Percentiles rank a stretch among this genome's conserved stretches.
Evolutionary conservation across 1,140 invertebrate genomes (phyloP).

Genomic region (Trichogramma pretiosum): DNA sequence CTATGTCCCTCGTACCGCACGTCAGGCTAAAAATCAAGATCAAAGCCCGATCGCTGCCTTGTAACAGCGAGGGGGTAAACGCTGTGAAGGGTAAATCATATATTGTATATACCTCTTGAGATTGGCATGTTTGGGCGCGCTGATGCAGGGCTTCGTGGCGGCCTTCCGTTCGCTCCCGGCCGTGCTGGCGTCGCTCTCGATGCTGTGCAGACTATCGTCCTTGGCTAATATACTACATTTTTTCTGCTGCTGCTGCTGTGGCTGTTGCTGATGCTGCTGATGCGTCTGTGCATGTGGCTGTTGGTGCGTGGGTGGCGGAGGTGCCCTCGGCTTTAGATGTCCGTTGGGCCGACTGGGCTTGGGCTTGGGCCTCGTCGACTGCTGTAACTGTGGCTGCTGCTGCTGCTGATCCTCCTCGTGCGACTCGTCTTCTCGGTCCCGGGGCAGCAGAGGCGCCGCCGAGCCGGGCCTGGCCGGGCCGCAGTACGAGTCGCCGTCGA

Average conservation of each 20-base stretch:
- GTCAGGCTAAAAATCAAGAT: too few species aligned
- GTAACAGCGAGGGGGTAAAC: too few species aligned
- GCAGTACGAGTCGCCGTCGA: conserved; percentile 8
- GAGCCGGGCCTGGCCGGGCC: conserved; percentile 8
- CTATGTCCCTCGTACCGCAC: too few species aligned
- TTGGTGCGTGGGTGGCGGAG: conserved; percentile 20
- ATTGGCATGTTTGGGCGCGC: conserved; percentile 45
- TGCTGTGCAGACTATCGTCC: conserved; percentile 43
- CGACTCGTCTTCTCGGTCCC: too few species aligned
- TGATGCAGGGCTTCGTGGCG: conserved; percentile 39
- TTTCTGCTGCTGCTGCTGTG: conserved; percentile 16
- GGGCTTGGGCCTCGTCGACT: too few species aligned
- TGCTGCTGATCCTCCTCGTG: too few species aligned
- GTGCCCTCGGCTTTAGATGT: too few species aligned
- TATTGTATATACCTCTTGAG: conserved; percentile 48
- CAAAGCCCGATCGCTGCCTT: too few species aligned
- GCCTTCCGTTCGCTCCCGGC: conserved; percentile 40
- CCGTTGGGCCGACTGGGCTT: too few species aligned
- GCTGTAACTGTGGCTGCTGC: too few species aligned
- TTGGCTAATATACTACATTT: too few species aligned
- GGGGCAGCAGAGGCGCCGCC: conserved; percentile 10
- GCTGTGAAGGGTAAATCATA: too few species aligned
- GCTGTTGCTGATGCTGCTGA: conserved; percentile 5
- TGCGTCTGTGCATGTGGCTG: conserved; percentile 25
- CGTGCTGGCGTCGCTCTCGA: conserved; percentile 41